Evolutionary conservation across 2,113 vertebrate species (phyloP), one percentile per base, ranked within the genome.

Genomic region (Myxocyprinus asiaticus): DNA sequence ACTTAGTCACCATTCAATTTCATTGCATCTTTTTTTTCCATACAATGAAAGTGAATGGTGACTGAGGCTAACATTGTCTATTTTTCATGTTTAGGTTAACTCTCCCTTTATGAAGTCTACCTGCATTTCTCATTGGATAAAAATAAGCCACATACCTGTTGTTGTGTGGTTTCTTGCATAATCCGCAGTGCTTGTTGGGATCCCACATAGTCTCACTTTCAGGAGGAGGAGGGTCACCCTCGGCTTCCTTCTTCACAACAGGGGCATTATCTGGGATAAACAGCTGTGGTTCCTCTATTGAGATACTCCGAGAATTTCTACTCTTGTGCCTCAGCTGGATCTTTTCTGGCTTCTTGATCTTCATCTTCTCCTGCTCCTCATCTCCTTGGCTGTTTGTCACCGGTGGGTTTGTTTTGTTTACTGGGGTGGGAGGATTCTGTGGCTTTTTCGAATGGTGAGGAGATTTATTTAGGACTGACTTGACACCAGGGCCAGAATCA

Each of bases 201-300:
- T 96, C 95, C 96, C 96, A 98, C 43, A 88, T 68, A 44, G 84
- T 81, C 88, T 95, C 97, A 67, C 76, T 94, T 84, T 96, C 94
- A 64, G 83, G 85, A 61, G 90, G 64, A 64, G 90, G 64, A 33
- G 22, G 22, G 47, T 93, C 92, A 9, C 95, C 94, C n/a, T 98
- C 97, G 22, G 87, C 85, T 80, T 97, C 97, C 84, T 93, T 95
- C 90, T 95, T 98, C 63, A 93, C 81, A 81, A 94, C 90, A 43
- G 97, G 95, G 81, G 98, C 97, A n/a, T 99, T 99, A 87, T 99
- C 98, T 69, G 98, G 98, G 87, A 99, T 94, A 83, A 99, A 99
- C 74, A 99, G 90, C 0, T 95, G 94, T 2, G 98, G 98, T 82
- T 99, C 98, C n/a, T 99, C 97, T 86, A 98, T 79, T 10, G 97